phyloP scores from a whole-genome alignment of 2,113 vertebrate genomes.

The Ondatra zibethicus region DNA sequence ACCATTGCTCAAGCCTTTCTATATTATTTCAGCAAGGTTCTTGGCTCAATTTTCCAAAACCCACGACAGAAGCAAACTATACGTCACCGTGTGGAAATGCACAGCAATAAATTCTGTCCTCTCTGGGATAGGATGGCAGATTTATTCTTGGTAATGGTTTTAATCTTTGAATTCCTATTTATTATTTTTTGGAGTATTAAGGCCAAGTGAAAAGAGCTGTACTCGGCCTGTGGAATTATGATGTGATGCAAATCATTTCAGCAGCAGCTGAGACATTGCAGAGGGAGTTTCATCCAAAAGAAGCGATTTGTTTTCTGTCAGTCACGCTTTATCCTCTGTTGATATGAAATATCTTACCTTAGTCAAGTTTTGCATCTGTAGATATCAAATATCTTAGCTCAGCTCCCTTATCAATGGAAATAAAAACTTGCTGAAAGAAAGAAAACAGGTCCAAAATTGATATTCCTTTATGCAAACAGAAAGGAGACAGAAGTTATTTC shows the following conservation, averaged over 20 bases:
- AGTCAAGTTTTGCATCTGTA: neutral
- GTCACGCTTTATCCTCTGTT: neutral
- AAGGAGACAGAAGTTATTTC: neutral
- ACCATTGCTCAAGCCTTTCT: neutral
- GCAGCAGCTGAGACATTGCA: neutral
- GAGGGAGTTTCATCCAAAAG: neutral
- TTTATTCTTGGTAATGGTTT: neutral
- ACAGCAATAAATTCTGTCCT: neutral
- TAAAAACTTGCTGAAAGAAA: neutral
- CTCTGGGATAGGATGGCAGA: neutral
- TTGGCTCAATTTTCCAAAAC: neutral
- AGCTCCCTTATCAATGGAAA: neutral
- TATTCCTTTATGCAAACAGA: neutral
- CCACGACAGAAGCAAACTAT: neutral
- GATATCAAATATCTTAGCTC: neutral
- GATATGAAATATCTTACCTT: neutral
- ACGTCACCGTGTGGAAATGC: neutral
- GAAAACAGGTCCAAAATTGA: neutral
- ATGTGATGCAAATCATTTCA: neutral
- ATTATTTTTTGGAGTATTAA: conserved; percentile 22
- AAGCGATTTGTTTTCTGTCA: neutral
- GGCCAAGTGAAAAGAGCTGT: neutral
- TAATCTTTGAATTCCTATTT: neutral
- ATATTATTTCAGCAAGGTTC: conserved; percentile 52
- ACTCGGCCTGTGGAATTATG: neutral